Conservation (phyloP, 2,888 invertebrate genomes). For the Anticlea derivata region DNA sequence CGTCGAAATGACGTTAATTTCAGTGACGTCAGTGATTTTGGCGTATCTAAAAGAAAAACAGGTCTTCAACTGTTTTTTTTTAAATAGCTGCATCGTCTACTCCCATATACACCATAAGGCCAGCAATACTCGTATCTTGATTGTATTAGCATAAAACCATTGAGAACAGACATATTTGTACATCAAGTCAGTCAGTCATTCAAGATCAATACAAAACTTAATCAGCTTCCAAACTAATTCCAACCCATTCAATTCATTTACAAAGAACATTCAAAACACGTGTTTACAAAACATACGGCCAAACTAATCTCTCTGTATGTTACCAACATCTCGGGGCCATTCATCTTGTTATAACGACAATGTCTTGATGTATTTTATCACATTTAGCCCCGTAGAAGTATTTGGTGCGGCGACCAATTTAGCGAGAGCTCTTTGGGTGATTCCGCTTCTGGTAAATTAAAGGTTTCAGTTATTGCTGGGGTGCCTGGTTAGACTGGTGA, state of each 20-base stretch:
- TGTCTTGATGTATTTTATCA: constrained; percentile 81
- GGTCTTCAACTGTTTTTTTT: too few species aligned
- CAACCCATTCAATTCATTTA: constrained; percentile 41
- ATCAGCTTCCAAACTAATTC: constrained; percentile 28
- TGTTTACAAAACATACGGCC: constrained; percentile 54
- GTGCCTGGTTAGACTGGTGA: constrained; percentile 50
- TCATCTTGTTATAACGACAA: constrained; percentile 79
- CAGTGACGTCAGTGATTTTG: too few species aligned
- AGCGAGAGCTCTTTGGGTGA: constrained; percentile 47
- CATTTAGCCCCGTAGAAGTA: constrained; percentile 77
- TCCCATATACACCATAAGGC: too few species aligned
- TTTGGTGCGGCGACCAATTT: constrained; percentile 59
- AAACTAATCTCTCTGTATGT: constrained; percentile 63
- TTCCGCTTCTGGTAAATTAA: constrained; percentile 25
- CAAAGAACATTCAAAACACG: constrained; percentile 46
- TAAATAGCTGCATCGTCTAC: too few species aligned
- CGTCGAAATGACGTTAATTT: too few species aligned
- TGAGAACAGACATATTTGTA: background rate
- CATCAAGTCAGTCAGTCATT: constrained; percentile 15
- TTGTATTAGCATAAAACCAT: background rate
- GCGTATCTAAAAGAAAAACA: too few species aligned
- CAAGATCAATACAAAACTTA: constrained; percentile 7
- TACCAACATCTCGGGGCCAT: constrained; percentile 67
- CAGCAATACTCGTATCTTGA: too few species aligned
- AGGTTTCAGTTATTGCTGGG: constrained; percentile 11